A percentile compares a stretch with the other conserved stretches of the same genome.
These are phyloP conservation scores for Chymomyza procnemis DNA, from an alignment of 2,888 invertebrate genomes.

Conservation along the genomic window DNA sequence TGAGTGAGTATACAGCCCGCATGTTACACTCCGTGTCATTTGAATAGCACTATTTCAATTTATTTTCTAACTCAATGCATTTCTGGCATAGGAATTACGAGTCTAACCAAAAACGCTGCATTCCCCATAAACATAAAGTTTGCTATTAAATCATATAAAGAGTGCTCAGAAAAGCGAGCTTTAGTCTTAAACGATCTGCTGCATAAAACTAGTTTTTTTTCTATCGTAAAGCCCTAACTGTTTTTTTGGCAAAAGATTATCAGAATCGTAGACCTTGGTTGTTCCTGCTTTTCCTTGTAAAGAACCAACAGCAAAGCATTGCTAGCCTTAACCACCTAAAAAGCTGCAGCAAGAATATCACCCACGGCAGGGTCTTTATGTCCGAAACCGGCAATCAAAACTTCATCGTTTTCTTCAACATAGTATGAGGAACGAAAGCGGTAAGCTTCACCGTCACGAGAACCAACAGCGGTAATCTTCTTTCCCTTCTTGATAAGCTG, in stretches of 20 bases:
- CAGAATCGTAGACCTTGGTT: slow-evolving; percentile 94
- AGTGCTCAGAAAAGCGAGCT: too few relatives aligned
- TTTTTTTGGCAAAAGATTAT: slow-evolving; percentile 45
- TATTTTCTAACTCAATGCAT: too few relatives aligned
- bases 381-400: slow-evolving; percentile 99
- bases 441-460: too few relatives aligned
- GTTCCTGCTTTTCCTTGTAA: slow-evolving; percentile 99
- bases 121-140: too few relatives aligned
- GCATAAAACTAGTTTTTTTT: too few relatives aligned
- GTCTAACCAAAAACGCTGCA: too few relatives aligned
- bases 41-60: too few relatives aligned
- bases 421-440: slow-evolving; percentile 99
- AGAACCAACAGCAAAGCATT: slow-evolving; percentile 98
- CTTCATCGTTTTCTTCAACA: slow-evolving; percentile 99
- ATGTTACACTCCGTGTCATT: background rate
- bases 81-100: too few relatives aligned
- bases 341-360: slow-evolving; percentile 98
- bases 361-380: slow-evolving; percentile 99
- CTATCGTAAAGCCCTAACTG: slow-evolving; percentile 71
- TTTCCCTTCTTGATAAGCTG: slow-evolving; percentile 99
- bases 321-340: slow-evolving; percentile 99
- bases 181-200: too few relatives aligned
- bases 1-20: slow-evolving; percentile 7
- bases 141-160: too few relatives aligned
- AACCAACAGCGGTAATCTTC: too few relatives aligned